Evolutionary conservation across 2,888 invertebrate genomes (phyloP), one percentile per base, ranked within the genome.

Genomic region (Epirrita christyi): DNA sequence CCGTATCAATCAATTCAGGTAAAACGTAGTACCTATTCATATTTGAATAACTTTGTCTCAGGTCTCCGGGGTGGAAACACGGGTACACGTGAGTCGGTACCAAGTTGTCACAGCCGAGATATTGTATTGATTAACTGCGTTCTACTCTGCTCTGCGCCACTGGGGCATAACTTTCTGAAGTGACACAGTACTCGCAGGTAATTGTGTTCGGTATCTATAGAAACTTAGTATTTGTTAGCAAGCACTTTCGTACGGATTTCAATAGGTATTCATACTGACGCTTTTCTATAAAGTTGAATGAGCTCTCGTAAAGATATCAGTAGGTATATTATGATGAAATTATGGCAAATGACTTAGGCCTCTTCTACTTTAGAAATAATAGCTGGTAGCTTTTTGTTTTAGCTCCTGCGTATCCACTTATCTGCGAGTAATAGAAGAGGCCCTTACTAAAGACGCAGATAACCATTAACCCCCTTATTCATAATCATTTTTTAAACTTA

Each of bases 101-200:
- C 10, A 52, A 62, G 43, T 62, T 60, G 56, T 54, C 60, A 61
- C 55, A 56, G 37, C 38, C 27, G 42, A 62, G 53, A 54, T 59
- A 63, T 51, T 59, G 48, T 59, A 61, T 66, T 64, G 64, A 64
- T 66, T 64, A 62, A 58, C 55, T 61, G 51, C 41, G 43, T 50
- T 34, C 51, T 54, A 48, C 44, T 15, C 32, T 27, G 27, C 47
- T 28, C 13, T 36, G 40, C 11, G 40, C 55, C 63, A 36, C 10
- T 36, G 59, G 61, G 59, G 52, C 57, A 40, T 44, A 56, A 60
- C 58, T 63, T 65, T 49, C 47, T 43, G 42, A 54, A 60, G 45
- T 58, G 42, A 40, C 27, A 15, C 36, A 42, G 21, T 8, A 50
- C 53, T 56, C 38, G 13, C 37, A 63, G 56, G 57, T 62, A 58